These are phyloP conservation scores for Diarsia rubi DNA, from an alignment of 2,888 invertebrate genomes.

Conservation along the genomic window DNA sequence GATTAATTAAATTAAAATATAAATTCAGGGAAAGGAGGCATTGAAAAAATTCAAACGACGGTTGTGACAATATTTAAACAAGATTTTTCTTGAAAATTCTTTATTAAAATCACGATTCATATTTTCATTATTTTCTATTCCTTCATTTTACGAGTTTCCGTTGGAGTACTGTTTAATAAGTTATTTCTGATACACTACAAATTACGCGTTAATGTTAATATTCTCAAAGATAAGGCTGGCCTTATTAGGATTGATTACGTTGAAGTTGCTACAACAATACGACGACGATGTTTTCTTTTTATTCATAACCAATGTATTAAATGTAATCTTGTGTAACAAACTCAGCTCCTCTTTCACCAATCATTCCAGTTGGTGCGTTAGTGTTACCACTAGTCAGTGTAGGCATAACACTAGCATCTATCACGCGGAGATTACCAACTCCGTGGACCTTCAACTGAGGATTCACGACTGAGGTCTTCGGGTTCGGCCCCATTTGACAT, in stretches of 20 bases:
- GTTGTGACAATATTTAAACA: neutral
- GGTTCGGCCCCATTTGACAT: slow-evolving; percentile 89
- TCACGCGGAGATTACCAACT: slow-evolving; percentile 92
- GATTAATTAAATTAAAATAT: accelerated
- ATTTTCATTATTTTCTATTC: neutral
- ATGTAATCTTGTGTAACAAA: slow-evolving; percentile 91
- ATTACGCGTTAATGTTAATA: neutral
- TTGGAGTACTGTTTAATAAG: neutral
- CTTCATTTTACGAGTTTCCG: neutral
- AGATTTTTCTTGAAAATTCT: neutral
- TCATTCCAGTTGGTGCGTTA: slow-evolving; percentile 95
- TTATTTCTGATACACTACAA: neutral
- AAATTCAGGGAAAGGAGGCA: neutral
- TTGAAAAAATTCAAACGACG: neutral
- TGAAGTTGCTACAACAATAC: neutral
- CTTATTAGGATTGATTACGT: too few relatives aligned
- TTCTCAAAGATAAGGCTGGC: neutral
- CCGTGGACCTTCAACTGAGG: slow-evolving; percentile 92
- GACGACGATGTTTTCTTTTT: neutral
- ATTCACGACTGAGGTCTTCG: slow-evolving; percentile 80
- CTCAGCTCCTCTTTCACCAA: slow-evolving; percentile 94
- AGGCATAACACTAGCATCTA: slow-evolving; percentile 95
- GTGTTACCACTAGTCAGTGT: slow-evolving; percentile 94
- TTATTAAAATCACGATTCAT: neutral
- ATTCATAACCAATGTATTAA: too few relatives aligned